Percentiles rank a stretch among this genome's conserved stretches.
These are phyloP conservation scores for Drosophila koepferae DNA, from an alignment of 2,888 invertebrate species.

Conservation along the genomic window DNA sequence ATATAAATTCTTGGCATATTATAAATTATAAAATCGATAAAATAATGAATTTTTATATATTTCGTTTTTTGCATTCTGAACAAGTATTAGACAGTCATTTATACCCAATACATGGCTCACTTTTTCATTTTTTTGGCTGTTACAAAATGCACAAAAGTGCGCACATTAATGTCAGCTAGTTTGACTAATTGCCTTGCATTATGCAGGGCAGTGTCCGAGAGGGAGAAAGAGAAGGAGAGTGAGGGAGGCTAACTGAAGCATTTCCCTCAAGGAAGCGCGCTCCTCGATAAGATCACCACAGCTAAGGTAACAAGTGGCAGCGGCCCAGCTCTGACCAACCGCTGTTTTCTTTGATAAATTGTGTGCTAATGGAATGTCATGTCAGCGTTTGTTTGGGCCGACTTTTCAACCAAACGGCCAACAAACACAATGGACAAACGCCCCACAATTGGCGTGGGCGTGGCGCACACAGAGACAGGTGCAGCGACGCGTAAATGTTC, in stretches of 20 bases:
- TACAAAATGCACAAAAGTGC: conserved; percentile 71
- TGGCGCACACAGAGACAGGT: conserved; percentile 61
- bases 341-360: conserved; percentile 78
- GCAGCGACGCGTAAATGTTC: conserved; percentile 59
- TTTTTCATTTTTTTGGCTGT: conserved; percentile 18
- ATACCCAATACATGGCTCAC: background rate
- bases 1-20: background rate
- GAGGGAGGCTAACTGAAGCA: conserved; percentile 2
- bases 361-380: conserved; percentile 85
- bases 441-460: conserved; percentile 71
- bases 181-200: conserved; percentile 79
- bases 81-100: background rate
- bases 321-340: conserved; percentile 16
- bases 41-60: background rate
- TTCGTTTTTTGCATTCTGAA: background rate
- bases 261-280: conserved; percentile 60
- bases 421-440: conserved; percentile 12
- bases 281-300: conserved; percentile 62
- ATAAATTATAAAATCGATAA: too few species aligned
- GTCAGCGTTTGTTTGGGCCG: conserved; percentile 80
- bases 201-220: conserved; percentile 15
- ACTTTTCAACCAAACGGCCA: conserved; percentile 60
- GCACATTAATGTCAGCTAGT: conserved; percentile 74
- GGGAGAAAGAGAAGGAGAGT: background rate
- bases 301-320: conserved; percentile 61